A percentile compares a stretch with the other conserved stretches of the same genome.
Evolutionary conservation across 2,797 vertebrate species (phyloP).

Genomic region (Cryptoblepharus egeriae): DNA sequence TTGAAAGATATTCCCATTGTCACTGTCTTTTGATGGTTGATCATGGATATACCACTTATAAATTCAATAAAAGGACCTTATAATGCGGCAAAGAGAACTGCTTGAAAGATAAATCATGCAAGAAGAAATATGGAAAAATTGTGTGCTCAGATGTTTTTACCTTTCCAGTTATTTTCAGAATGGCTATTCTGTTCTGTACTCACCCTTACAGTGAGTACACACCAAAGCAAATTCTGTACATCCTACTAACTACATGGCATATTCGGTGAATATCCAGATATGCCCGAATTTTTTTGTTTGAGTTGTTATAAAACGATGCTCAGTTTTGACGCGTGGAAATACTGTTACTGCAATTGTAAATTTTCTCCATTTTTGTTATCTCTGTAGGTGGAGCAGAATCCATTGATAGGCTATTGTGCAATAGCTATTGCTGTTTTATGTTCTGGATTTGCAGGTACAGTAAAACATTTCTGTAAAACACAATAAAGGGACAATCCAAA

Average conservation of each 20-base stretch:
- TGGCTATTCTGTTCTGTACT: not conserved
- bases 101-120: not conserved
- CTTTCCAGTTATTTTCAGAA: not conserved
- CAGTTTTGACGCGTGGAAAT: conserved; percentile 1
- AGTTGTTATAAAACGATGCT: not conserved
- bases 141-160: not conserved
- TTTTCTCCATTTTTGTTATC: not conserved
- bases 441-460: conserved; percentile 96
- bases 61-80: not conserved
- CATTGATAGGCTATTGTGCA: conserved; percentile 87
- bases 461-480: not conserved
- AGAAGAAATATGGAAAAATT: not conserved
- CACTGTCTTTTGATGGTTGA: not conserved
- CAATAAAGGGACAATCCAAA: too few relatives aligned
- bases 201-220: fast-evolving
- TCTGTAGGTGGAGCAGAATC: conserved; percentile 92
- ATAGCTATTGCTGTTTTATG: conserved; percentile 93
- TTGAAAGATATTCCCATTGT: conserved; percentile 1
- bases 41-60: fast-evolving
- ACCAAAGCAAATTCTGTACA: fast-evolving
- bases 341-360: not conserved
- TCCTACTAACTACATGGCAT: fast-evolving
- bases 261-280: not conserved
- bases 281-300: not conserved
- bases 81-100: not conserved